Evolutionary conservation across 2,888 invertebrate species (phyloP).

Genomic region (Amaurobius ferox): DNA sequence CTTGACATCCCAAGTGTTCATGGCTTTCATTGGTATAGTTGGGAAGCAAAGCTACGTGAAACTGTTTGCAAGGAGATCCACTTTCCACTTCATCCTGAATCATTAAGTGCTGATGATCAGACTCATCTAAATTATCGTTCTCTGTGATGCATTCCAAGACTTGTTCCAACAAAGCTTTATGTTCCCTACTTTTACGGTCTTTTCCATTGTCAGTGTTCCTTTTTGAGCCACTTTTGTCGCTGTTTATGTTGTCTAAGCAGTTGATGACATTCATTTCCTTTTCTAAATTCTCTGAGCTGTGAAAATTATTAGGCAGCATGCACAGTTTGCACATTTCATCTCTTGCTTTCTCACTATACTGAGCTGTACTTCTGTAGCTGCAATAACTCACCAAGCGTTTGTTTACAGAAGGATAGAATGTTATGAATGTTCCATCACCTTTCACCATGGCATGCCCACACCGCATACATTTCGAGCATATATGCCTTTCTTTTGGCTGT

Average conservation of each 20-base stretch:
- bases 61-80: not conserved
- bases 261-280: not conserved
- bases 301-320: not conserved
- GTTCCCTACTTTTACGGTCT: not conserved
- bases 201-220: not conserved
- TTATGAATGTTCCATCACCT: constrained; percentile 8
- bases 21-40: not conserved
- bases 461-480: not conserved
- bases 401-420: not conserved
- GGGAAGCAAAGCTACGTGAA: not conserved
- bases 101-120: not conserved
- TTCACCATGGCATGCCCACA: constrained; percentile 15
- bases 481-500: not conserved
- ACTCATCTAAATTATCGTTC: not conserved
- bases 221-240: not conserved
- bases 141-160: not conserved
- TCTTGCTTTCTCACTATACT: not conserved
- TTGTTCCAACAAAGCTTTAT: not conserved
- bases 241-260: not conserved
- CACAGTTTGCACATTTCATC: not conserved
- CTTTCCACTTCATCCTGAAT: too few species aligned
- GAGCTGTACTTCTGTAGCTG: not conserved
- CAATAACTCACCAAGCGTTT: not conserved
- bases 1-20: not conserved
- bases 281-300: not conserved